Base-by-base conservation (phyloP, 1,140 invertebrate genomes). In the Chironomus tepperi region DNA sequence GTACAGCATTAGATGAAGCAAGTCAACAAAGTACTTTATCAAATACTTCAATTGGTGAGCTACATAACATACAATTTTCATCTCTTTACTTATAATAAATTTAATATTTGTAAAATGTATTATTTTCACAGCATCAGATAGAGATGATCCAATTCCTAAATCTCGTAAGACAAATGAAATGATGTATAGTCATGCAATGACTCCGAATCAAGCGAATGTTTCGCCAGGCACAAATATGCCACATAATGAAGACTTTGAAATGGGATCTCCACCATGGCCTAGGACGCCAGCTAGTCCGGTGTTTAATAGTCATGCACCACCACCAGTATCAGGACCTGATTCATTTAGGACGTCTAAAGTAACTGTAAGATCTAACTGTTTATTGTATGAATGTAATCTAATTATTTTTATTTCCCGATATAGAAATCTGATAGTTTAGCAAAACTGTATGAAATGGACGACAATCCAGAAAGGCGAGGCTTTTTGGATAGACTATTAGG, bases 361-460 rank as follows among this genome's bases (percentile, higher is more conserved):
- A 82, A 81, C 84, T 78, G 83, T 83, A 83, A 77, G 18, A 19
- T 2, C 5, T 34, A 34, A n/a, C n/a, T n/a, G n/a, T 34, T 34
- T 2, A 34, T 70, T 70, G n/a, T n/a, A n/a, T 5, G 18, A 18
- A 7, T 47, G 8, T 80, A 10, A 19, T 70, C 0, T 19, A 18
- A 70, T 70, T 21, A 67, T 70, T 70, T 18, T 70, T 18, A 70
- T 18, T 18, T 6, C 1, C 7, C 19, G 3, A 21, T 70, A 73
- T 87, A 95, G 90, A 94, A 94, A 87, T 91, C 92, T 77, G 93
- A 95, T 85, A 95, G 91, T 84, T 86, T 97, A 82, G 89, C 91
- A 79, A 97, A 97, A 84, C 86, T 98, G 78, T 98, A 96, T 83
- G 96, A 98, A 84, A 95, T 98, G 93, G 96, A 97, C 80, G 94